Evolutionary conservation across 1,140 invertebrate genomes (phyloP).

Genomic region (Drosophila repletoides): DNA sequence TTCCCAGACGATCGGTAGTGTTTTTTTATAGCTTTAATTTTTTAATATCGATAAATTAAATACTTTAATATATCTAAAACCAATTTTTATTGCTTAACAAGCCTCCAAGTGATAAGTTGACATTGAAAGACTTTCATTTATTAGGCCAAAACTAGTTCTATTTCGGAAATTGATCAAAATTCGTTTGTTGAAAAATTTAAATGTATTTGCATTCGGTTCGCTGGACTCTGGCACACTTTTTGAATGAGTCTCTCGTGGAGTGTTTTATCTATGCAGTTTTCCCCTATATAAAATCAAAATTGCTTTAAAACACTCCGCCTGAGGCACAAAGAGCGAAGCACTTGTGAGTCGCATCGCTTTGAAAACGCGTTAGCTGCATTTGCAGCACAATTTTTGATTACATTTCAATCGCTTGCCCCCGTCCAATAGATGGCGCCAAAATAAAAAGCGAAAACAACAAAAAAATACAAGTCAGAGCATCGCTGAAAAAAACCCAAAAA

Average conservation of each 20-base stretch:
- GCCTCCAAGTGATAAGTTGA: too few species aligned
- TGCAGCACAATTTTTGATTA: conserved; percentile 63
- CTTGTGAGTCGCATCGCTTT: conserved; percentile 22
- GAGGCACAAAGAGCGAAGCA: conserved; percentile 14
- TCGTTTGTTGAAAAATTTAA: too few species aligned
- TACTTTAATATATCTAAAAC: too few species aligned
- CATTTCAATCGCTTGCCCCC: conserved; percentile 61
- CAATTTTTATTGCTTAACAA: too few species aligned
- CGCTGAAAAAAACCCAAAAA: too few species aligned
- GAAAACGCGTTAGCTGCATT: conserved; percentile 47
- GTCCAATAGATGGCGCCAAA: conserved; percentile 3
- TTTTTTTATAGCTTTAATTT: conserved; percentile 1
- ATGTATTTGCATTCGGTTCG: too few species aligned
- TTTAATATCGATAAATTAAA: too few species aligned
- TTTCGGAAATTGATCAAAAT: too few species aligned
- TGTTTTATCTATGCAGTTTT: conserved; percentile 15
- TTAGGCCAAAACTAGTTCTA: too few species aligned
- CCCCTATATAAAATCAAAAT: conserved; percentile 30
- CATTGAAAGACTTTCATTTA: too few species aligned
- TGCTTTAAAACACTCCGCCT: conserved; percentile 15
- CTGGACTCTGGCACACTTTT: too few species aligned
- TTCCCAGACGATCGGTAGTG: neutral
- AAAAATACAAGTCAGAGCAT: neutral
- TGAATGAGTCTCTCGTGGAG: neutral
- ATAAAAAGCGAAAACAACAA: neutral